Evolutionary conservation across 2,797 vertebrate species (phyloP).

Genomic region (Zonotrichia albicollis): DNA sequence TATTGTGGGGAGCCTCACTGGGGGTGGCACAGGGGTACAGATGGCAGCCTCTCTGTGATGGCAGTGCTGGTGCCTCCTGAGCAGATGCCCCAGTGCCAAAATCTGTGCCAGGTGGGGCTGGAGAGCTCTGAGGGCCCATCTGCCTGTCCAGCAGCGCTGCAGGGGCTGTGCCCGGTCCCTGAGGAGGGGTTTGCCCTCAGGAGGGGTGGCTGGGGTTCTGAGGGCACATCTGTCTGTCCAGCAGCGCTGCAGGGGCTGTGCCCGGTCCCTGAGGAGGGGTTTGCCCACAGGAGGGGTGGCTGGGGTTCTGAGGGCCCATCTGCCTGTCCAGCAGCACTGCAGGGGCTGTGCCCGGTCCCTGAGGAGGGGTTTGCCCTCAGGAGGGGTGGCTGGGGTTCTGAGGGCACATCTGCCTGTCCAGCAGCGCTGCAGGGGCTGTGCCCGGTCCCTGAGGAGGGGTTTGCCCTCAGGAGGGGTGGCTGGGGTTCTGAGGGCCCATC

Average conservation of each 20-base stretch:
- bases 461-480: background rate
- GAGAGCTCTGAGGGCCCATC: background rate
- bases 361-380: too few relatives aligned
- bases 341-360: too few relatives aligned
- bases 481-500: fast-evolving
- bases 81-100: background rate
- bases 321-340: too few relatives aligned
- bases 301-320: fast-evolving
- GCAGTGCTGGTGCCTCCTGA: background rate
- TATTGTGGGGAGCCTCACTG: background rate
- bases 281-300: background rate
- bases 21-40: background rate
- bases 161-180: fast-evolving
- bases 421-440: fast-evolving
- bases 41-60: background rate
- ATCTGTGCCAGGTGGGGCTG: background rate
- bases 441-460: background rate
- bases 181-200: background rate
- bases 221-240: too few relatives aligned
- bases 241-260: too few relatives aligned
- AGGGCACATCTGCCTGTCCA: background rate
- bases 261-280: too few relatives aligned
- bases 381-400: too few relatives aligned
- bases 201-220: too few relatives aligned
- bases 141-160: fast-evolving